Percentiles rank a stretch among this genome's conserved stretches.
phyloP scores from a whole-genome alignment of 2,797 vertebrate species.

The Micromesistius poutassou region DNA sequence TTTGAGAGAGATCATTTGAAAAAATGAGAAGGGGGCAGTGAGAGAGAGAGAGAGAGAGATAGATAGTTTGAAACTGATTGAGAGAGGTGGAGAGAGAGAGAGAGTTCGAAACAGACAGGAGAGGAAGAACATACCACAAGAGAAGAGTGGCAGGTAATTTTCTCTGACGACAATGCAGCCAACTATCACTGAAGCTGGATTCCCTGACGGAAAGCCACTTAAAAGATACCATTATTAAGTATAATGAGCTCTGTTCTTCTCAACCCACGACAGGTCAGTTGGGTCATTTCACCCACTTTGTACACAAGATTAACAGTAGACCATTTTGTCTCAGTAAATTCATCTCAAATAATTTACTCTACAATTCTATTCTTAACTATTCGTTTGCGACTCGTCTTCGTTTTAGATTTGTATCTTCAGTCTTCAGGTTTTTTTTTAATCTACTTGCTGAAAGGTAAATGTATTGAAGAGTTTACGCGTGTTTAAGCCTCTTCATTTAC shows the following conservation, averaged over 20 bases:
- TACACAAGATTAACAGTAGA: not conserved
- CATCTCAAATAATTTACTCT: not conserved
- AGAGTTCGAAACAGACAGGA: not conserved
- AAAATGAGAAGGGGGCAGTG: not conserved
- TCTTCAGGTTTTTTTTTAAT: not conserved
- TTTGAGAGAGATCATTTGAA: not conserved
- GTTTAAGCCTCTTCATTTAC: constrained; percentile 29
- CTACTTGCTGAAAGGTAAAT: not conserved
- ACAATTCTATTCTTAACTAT: not conserved
- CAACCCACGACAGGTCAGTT: not conserved
- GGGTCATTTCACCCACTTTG: not conserved
- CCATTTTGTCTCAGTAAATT: not conserved
- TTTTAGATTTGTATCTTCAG: too few species aligned
- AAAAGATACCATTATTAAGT: not conserved
- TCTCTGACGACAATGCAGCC: not conserved
- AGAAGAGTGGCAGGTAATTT: not conserved
- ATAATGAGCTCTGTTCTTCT: not conserved
- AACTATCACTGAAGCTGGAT: not conserved
- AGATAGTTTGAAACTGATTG: not conserved
- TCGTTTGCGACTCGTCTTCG: not conserved
- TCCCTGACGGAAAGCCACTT: not conserved
- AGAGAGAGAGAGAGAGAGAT: not conserved
- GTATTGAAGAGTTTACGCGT: not conserved
- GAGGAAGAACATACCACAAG: not conserved
- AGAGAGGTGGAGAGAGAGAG: not conserved